phyloP scores from a whole-genome alignment of 2,797 vertebrate genomes.

The Heteromormyrus szaboi region DNA sequence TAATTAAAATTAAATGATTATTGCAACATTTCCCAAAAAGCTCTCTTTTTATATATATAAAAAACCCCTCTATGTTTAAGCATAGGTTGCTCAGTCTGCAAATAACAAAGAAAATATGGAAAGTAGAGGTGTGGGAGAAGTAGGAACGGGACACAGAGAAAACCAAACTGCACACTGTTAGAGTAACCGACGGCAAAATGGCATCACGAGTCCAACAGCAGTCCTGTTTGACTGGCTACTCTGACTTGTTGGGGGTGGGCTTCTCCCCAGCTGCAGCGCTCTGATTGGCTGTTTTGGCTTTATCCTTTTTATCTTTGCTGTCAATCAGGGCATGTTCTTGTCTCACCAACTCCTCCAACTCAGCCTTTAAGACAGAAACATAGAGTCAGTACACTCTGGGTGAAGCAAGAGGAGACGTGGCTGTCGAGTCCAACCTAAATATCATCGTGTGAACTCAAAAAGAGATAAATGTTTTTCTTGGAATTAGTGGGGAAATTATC shows the following conservation, averaged over 20 bases:
- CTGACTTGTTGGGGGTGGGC: slow-evolving; percentile 42
- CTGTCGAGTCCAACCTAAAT: neutral
- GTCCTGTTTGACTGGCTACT: slow-evolving; percentile 35
- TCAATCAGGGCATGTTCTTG: slow-evolving; percentile 74
- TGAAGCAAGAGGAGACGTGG: neutral
- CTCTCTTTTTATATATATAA: neutral
- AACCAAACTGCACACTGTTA: neutral
- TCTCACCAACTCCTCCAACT: slow-evolving; percentile 75
- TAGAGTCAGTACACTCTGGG: neutral
- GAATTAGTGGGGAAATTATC: neutral
- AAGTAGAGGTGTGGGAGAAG: neutral
- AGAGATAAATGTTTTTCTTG: neutral
- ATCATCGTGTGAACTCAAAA: neutral
- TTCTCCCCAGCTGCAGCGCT: slow-evolving; percentile 37
- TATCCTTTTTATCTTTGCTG: slow-evolving; percentile 44
- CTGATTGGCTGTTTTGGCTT: slow-evolving; percentile 23
- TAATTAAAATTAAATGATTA: neutral
- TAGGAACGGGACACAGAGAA: neutral
- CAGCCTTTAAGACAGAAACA: slow-evolving; percentile 54
- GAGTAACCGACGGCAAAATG: slow-evolving; percentile 1
- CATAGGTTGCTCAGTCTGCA: neutral
- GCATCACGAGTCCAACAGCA: neutral
- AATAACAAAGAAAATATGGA: neutral
- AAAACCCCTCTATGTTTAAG: neutral
- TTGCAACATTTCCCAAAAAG: neutral